Evolutionary conservation across 2,797 vertebrate species (phyloP).

Genomic region (Rhinatrema bivittatum): DNA sequence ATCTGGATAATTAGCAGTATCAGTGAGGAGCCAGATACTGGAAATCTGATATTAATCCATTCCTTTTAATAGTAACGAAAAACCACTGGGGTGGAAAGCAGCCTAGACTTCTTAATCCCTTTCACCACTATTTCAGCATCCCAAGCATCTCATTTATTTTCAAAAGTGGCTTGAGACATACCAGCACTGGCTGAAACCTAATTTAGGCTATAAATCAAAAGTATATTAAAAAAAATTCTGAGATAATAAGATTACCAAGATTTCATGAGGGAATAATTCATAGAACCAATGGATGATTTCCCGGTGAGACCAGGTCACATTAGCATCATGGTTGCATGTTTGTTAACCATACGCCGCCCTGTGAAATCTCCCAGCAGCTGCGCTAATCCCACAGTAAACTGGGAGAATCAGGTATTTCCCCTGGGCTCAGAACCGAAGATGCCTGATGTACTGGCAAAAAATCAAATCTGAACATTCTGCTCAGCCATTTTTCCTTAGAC

Average conservation of each 20-base stretch:
- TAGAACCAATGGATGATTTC: slow-evolving; percentile 23
- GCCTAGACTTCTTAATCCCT: slow-evolving; percentile 56
- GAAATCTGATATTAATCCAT: slow-evolving; percentile 66
- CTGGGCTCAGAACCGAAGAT: too few species aligned
- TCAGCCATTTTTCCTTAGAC: too few species aligned
- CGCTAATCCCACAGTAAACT: too few species aligned
- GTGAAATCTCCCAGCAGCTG: too few species aligned
- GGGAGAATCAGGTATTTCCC: too few species aligned
- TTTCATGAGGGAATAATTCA: slow-evolving; percentile 25
- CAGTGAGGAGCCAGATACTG: slow-evolving; percentile 58
- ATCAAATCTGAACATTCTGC: too few species aligned
- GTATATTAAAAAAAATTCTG: slow-evolving; percentile 29
- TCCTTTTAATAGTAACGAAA: slow-evolving; percentile 51
- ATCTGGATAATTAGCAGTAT: slow-evolving; percentile 72
- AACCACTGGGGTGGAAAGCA: slow-evolving; percentile 40
- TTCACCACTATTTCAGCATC: slow-evolving; percentile 34
- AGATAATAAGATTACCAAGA: slow-evolving; percentile 28
- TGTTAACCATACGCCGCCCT: too few species aligned
- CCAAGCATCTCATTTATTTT: slow-evolving; percentile 44
- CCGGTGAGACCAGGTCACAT: neutral
- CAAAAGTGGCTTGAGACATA: slow-evolving; percentile 37
- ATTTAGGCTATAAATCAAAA: slow-evolving; percentile 36
- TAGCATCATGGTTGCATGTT: too few species aligned
- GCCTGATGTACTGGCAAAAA: too few species aligned
- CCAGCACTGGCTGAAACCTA: slow-evolving; percentile 38